Base-by-base conservation (phyloP, 2,113 vertebrate species). In the Acanthochromis polyacanthus region DNA sequence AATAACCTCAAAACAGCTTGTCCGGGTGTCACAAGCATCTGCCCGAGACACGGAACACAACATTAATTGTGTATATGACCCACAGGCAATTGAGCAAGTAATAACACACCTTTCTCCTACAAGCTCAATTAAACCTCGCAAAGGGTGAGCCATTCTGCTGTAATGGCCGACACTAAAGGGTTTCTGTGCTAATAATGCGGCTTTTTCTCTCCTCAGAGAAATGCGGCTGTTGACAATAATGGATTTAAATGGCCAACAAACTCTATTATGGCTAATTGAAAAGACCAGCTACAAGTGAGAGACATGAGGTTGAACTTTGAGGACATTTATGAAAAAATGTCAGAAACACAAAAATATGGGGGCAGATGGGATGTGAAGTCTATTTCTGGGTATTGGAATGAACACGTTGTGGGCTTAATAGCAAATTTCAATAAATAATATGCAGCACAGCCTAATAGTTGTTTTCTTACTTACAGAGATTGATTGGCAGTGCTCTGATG, bases 81-180 rank as follows among this genome's bases (percentile, higher is more conserved):
- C 61, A 11, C 60, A 82, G 64, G 71, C 84, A 69, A 65, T 77
- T 88, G 77, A 82, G 73, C 60, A 78, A 77, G 67, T 78, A 76
- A 86, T 81, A 82, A 70, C 56, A 84, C 65, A 75, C 74, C 69
- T 82, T 85, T 85, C 59, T 81, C 78, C 78, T 80, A 50, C 66
- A 88, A 73, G 84, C 83, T 86, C 82, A 72, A 80, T 91, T 93
- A 89, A 79, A 84, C 76, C 43, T 45, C 2, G 36, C 55, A 79
- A 83, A 84, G 58, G 59, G 52, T 66, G 86, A 70, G 57, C 40
- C 43, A 23, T 64, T 36, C 66, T 48, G 52, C 38, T 38, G 38
- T 84, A 67, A 86, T 79, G 83, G 20, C 63, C 63, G 20, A 65
- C 57, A 57, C 70, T 69, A 69, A 83, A 74, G 50, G 17, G 17